These are phyloP conservation scores for Mycalesis mineus DNA, from an alignment of 2,888 invertebrate species.

Conservation along the genomic window DNA sequence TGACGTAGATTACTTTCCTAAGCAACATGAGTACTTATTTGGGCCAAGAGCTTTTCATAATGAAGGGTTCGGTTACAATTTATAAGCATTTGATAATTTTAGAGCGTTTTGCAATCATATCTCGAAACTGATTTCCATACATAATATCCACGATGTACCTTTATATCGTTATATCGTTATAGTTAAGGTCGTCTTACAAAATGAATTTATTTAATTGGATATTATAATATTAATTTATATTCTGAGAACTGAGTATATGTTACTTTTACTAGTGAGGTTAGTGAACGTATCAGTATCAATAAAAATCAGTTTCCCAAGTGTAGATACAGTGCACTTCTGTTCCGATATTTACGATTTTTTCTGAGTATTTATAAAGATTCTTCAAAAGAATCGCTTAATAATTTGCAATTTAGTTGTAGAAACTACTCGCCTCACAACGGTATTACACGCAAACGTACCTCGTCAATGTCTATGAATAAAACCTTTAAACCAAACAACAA, in stretches of 20 bases:
- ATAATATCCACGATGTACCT: slow-evolving; percentile 8
- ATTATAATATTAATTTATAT: not conserved
- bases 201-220: slow-evolving; percentile 1
- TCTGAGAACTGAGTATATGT: not conserved
- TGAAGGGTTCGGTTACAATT: slow-evolving; percentile 25
- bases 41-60: slow-evolving; percentile 28
- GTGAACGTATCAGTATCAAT: too few relatives aligned
- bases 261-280: not conserved
- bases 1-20: slow-evolving; percentile 19
- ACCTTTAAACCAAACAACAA: not conserved
- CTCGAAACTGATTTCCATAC: slow-evolving; percentile 14
- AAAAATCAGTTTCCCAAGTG: too few relatives aligned
- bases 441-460: too few relatives aligned
- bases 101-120: slow-evolving; percentile 17
- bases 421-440: too few relatives aligned
- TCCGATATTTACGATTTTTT: too few relatives aligned
- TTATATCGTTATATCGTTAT: not conserved
- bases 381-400: too few relatives aligned
- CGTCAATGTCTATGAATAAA: too few relatives aligned
- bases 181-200: slow-evolving; percentile 18
- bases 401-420: too few relatives aligned
- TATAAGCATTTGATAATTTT: slow-evolving; percentile 17
- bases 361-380: too few relatives aligned
- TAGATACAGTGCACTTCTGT: too few relatives aligned
- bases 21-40: slow-evolving; percentile 15